Conservation (phyloP, 2,888 invertebrate species). For the Platerodrilus igneus region DNA sequence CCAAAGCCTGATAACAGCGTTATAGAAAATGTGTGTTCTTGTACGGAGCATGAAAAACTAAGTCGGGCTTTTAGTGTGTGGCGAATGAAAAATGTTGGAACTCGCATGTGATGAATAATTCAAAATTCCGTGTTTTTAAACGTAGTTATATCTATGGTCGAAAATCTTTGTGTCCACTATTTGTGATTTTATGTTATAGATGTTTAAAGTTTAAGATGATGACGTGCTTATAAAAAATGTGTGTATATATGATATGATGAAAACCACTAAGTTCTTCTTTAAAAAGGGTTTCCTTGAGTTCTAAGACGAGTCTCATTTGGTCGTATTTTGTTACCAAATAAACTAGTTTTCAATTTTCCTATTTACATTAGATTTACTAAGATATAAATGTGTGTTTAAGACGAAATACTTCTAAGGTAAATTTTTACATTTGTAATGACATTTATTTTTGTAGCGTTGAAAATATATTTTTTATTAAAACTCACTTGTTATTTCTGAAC, state of each 20-base stretch:
- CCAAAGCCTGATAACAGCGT: conserved; percentile 52
- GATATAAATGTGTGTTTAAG: too few species aligned
- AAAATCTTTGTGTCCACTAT: conserved; percentile 31
- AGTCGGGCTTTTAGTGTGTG: conserved; percentile 95
- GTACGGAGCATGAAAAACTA: conserved; percentile 83
- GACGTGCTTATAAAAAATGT: conserved; percentile 32
- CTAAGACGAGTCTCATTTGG: too few species aligned
- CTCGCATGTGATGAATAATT: conserved; percentile 24
- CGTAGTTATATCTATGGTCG: conserved; percentile 30
- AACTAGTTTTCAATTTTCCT: too few species aligned
- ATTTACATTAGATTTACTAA: too few species aligned
- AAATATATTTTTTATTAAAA: too few species aligned
- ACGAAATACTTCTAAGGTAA: too few species aligned
- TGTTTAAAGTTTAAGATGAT: conserved; percentile 26
- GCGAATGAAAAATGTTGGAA: conserved; percentile 96
- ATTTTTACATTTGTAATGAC: too few species aligned
- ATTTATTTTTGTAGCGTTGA: too few species aligned
- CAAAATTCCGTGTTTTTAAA: conserved; percentile 1
- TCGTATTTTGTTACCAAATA: too few species aligned
- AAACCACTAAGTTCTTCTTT: too few species aligned
- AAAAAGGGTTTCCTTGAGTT: too few species aligned
- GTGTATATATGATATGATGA: conserved; percentile 43
- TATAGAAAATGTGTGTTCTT: conserved; percentile 60
- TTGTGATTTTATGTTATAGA: conserved; percentile 35
- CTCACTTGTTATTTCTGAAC: too few species aligned